Evolutionary conservation across 2,888 invertebrate genomes (phyloP), one percentile per base, ranked within the genome.

Genomic region (Netelia inedita): DNA sequence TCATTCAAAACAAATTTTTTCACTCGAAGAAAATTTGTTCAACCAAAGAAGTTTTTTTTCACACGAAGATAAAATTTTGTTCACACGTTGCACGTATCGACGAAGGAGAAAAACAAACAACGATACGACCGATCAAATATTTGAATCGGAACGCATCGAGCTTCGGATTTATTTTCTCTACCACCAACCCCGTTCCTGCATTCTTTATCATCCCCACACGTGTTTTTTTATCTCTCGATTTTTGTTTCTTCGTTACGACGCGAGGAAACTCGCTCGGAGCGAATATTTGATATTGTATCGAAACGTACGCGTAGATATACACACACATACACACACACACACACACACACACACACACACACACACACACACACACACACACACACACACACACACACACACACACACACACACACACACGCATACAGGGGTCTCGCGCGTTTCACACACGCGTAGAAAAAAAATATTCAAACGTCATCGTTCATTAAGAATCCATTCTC

Each of bases 401-500:
- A 19, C 55, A 35, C 21, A 21, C 28, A 11, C 10, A 19, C 55
- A 35, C 21, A 21, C 28, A 43, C 43, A 35, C 43, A 46, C 53
- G 46, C 65, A 55, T 41, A 10, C 35, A 16, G 21, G 57, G 23
- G 16, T n/a, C n/a, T 50, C 23, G n/a, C 28, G 19, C 19, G 14
- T 59, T 46, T 50, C 16, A 50, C 19, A 50, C 53, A 35, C 35
- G 19, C 23, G 21, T 66, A 69, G 61, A 55, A 41, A 65, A 83
- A 65, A 72, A 83, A 87, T 87, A 85, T 80, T 87, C 46, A 78
- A 85, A 80, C 83, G 83, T 87, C 87, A 87, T 87, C 85, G 87
- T 86, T 87, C 87, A 87, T 87, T 87, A 87, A 86, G 86, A 87
- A 87, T 85, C 87, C 86, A 87, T 87, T 87, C 86, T 84, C 46